Conservation (phyloP, 92 coral and sea anemone species). For the Galaxea fascicularis region DNA sequence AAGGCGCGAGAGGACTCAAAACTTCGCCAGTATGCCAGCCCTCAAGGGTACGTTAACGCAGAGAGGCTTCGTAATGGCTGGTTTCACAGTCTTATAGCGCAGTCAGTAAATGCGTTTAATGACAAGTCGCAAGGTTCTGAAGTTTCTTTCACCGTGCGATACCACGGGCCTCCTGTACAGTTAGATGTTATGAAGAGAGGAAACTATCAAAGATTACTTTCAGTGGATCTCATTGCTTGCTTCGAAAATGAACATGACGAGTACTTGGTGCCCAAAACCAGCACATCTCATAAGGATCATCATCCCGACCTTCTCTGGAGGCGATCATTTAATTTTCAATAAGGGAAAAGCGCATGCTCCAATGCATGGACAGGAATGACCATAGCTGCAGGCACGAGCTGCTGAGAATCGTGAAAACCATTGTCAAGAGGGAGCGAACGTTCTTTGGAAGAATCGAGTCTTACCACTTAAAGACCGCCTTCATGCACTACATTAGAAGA, state of each 20-base stretch:
- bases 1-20: slow-evolving; percentile 52
- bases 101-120: slow-evolving; percentile 37
- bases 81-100: slow-evolving; percentile 59
- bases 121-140: background rate
- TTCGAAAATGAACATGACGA: slow-evolving; percentile 54
- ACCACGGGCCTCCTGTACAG: slow-evolving; percentile 84
- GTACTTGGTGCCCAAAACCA: slow-evolving; percentile 65
- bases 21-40: slow-evolving; percentile 43
- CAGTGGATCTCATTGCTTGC: slow-evolving; percentile 77
- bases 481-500: slow-evolving; percentile 46
- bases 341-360: slow-evolving; percentile 57
- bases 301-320: slow-evolving; percentile 52
- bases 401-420: slow-evolving; percentile 77
- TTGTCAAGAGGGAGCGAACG: slow-evolving; percentile 62
- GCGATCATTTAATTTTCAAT: slow-evolving; percentile 73
- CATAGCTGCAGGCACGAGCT: slow-evolving; percentile 77
- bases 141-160: slow-evolving; percentile 40
- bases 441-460: slow-evolving; percentile 62
- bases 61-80: slow-evolving; percentile 55
- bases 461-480: slow-evolving; percentile 84
- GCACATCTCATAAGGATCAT: background rate
- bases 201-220: slow-evolving; percentile 35
- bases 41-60: slow-evolving; percentile 47
- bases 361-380: slow-evolving; percentile 65
- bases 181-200: slow-evolving; percentile 61